phyloP scores from a whole-genome alignment of 53 echinoderm and acorn worm genomes.

The Holothuria leucospilota region DNA sequence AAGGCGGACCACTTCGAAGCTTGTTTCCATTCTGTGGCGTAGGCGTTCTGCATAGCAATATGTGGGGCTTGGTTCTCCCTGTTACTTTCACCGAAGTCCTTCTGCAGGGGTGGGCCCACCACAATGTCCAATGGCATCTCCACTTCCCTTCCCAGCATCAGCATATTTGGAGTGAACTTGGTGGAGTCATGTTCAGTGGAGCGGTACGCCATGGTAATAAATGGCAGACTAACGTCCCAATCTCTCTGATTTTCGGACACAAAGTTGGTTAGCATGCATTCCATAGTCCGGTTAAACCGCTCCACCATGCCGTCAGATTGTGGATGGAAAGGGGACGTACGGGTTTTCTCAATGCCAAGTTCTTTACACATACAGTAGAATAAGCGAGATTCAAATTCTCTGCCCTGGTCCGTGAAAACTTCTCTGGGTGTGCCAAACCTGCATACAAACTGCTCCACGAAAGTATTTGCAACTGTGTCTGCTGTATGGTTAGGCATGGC shows the following conservation, averaged over 20 bases:
- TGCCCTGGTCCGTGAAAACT: not conserved
- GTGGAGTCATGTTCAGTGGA: not conserved
- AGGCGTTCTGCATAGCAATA: not conserved
- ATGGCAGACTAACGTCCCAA: not conserved
- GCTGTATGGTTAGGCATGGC: not conserved
- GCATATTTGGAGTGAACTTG: not conserved
- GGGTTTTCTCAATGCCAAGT: not conserved
- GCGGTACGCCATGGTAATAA: not conserved
- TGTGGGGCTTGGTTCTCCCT: not conserved
- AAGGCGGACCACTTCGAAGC: too few relatives aligned
- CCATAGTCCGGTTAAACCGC: not conserved
- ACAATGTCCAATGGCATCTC: not conserved
- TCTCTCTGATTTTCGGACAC: constrained; percentile 1
- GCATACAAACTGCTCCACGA: too few relatives aligned
- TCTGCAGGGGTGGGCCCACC: not conserved
- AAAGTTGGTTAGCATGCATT: not conserved
- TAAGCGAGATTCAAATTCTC: not conserved
- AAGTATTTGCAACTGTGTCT: not conserved
- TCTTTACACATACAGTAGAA: constrained; percentile 3
- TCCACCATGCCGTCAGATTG: too few relatives aligned
- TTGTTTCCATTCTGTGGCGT: too few relatives aligned
- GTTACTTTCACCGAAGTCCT: not conserved
- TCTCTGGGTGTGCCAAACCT: not conserved
- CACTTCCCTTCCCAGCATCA: not conserved
- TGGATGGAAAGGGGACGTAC: not conserved